A percentile compares a stretch with the other conserved stretches of the same genome.
These are phyloP conservation scores for Macrobrachium nipponense DNA, from an alignment of 1,140 invertebrate genomes.

Conservation along the genomic window DNA sequence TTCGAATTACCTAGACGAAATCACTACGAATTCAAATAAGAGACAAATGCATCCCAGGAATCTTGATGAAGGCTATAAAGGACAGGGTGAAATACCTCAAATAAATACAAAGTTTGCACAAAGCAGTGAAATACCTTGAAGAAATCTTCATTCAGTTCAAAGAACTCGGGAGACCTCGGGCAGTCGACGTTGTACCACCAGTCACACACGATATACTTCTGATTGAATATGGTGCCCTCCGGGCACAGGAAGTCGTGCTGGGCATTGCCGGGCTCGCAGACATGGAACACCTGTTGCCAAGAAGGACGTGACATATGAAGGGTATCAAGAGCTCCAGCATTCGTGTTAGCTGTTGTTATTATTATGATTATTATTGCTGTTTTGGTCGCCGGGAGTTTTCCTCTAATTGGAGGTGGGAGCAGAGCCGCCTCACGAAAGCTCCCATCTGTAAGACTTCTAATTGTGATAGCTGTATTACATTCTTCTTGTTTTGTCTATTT, in stretches of 20 bases:
- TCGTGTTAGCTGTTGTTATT: neutral
- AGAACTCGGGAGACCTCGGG: constrained; percentile 68
- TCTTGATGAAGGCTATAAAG: no score
- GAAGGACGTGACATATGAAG: neutral
- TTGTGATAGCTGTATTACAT: no score
- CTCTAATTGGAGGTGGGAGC: no score
- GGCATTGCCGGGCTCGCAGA: constrained; percentile 40
- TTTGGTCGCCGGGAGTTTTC: no score
- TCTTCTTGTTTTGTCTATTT: no score
- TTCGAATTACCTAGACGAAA: neutral
- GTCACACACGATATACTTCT: constrained; percentile 73
- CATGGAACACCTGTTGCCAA: constrained; percentile 37
- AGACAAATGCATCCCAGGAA: no score
- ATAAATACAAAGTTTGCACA: neutral
- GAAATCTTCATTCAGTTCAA: constrained; percentile 67
- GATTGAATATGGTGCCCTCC: constrained; percentile 73
- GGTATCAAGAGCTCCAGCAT: neutral
- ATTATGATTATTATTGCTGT: neutral
- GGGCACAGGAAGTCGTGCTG: constrained; percentile 71
- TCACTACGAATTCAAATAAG: neutral
- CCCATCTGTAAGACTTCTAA: no score
- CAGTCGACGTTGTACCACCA: constrained; percentile 75
- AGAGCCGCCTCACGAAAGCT: no score
- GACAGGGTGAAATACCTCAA: neutral
- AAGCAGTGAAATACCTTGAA: constrained; percentile 40